phyloP scores from a whole-genome alignment of 2,888 invertebrate species.

The Ophioninae sp. region DNA sequence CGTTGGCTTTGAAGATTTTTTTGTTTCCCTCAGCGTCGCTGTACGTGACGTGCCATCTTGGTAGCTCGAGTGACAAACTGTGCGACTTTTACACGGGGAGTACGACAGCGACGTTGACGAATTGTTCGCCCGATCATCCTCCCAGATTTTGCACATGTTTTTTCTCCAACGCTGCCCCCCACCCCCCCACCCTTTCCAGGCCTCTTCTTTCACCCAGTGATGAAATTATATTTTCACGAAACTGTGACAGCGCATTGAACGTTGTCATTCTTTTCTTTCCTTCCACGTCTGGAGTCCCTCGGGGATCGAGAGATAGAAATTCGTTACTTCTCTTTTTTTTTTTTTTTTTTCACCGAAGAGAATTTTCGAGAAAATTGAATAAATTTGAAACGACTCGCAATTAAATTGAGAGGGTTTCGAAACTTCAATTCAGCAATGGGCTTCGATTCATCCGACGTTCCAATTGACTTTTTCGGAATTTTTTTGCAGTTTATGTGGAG shows the following conservation, averaged over 20 bases:
- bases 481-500: neutral
- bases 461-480: neutral
- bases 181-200: too few species aligned
- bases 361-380: neutral
- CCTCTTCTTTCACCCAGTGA: too few species aligned
- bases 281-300: neutral
- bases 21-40: neutral
- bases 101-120: constrained; percentile 32
- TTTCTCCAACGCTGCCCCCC: neutral
- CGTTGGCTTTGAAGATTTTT: neutral
- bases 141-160: neutral
- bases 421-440: too few species aligned
- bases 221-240: neutral
- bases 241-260: constrained; percentile 5
- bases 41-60: neutral
- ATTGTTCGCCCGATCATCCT: constrained; percentile 25
- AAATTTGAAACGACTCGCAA: neutral
- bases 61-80: neutral
- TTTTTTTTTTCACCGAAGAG: constrained; percentile 7
- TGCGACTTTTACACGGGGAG: neutral
- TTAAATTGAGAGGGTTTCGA: too few species aligned
- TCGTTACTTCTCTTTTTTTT: neutral
- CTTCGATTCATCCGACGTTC: neutral
- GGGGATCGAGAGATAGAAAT: too few species aligned
- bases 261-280: neutral